Evolutionary conservation across 1,140 invertebrate genomes (phyloP), one percentile per base, ranked within the genome.

Genomic region (Pinna nobilis): DNA sequence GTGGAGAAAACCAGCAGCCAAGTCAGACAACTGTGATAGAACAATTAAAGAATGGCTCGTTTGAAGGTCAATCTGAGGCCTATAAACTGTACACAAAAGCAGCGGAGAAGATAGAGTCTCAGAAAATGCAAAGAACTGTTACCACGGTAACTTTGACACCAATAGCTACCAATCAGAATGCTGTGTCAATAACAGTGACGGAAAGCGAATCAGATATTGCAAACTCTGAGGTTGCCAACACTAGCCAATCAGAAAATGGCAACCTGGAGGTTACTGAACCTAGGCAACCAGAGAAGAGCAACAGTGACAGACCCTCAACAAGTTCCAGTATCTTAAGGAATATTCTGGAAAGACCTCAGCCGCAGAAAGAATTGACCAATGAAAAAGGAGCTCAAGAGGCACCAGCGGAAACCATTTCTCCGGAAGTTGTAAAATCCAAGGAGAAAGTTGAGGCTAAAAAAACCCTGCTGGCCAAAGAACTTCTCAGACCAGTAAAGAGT

Each of bases 61-160:
- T 78, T 61, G 15, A 75, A 47, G 84, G 83, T 13, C 80, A 66
- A 28, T 85, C 85, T 15, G 55, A 67, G 28, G 83, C 69, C 0
- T 86, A 80, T 53, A 74, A 78, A 50, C 66, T 85, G 1, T 86
- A 83, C 65, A 80, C 83, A 25, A 66, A 79, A 39, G 79, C 76
- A n/a, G 78, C 80, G 13, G 78, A 78, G 25, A 80, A 82, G 55
- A 44, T 81, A 35, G 80, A 84, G 39, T 69, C 47, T 71, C 66
- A 80, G 30, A 81, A 78, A 69, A 66, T 65, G 25, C 20, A 33
- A 49, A 25, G n/a, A 64, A 18, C 44, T 15, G 57, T 57, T 25
- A 47, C 55, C 18, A 11, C 23, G 20, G 64, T 76, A n/a, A 63
- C 30, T n/a, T 53, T 65, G 20, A 77, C 75, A 11, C 23, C 79